These are phyloP conservation scores for Exaiptasia diaphana DNA, from an alignment of 64 coral and sea anemone genomes.

Conservation along the genomic window DNA sequence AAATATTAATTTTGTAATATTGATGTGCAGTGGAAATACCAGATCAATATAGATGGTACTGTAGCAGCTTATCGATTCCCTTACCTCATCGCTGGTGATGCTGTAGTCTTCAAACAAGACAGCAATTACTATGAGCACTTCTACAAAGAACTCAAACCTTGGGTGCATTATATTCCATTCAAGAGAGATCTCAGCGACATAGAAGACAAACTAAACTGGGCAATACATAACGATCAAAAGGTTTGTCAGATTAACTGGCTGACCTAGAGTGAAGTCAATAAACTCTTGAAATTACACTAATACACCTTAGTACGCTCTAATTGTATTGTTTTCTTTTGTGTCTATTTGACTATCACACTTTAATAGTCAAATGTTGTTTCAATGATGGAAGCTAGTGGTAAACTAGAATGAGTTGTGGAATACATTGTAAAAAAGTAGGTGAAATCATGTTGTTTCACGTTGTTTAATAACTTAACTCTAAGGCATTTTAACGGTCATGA, in stretches of 20 bases:
- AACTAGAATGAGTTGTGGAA: too few relatives aligned
- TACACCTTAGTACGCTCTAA: background rate
- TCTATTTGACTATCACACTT: too few relatives aligned
- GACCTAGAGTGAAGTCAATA: background rate
- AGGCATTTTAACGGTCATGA: too few relatives aligned
- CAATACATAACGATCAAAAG: conserved; percentile 83
- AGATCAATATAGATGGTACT: conserved; percentile 95
- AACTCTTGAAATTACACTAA: background rate
- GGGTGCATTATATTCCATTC: conserved; percentile 94
- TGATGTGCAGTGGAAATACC: conserved; percentile 80
- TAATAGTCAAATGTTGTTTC: too few relatives aligned
- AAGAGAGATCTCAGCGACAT: conserved; percentile 87
- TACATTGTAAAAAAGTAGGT: too few relatives aligned
- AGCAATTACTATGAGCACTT: conserved; percentile 97
- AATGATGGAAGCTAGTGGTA: too few relatives aligned
- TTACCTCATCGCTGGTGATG: conserved; percentile 81
- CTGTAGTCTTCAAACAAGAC: conserved; percentile 85
- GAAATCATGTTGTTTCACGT: too few relatives aligned
- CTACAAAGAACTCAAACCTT: conserved; percentile 82
- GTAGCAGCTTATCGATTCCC: conserved; percentile 91
- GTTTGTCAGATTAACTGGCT: background rate
- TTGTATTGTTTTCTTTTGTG: too few relatives aligned
- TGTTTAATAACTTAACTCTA: too few relatives aligned
- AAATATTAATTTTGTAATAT: too few relatives aligned
- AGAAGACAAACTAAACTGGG: conserved; percentile 73